Evolutionary conservation across 2,113 vertebrate species (phyloP).

Genomic region (Synodontis membranacea): DNA sequence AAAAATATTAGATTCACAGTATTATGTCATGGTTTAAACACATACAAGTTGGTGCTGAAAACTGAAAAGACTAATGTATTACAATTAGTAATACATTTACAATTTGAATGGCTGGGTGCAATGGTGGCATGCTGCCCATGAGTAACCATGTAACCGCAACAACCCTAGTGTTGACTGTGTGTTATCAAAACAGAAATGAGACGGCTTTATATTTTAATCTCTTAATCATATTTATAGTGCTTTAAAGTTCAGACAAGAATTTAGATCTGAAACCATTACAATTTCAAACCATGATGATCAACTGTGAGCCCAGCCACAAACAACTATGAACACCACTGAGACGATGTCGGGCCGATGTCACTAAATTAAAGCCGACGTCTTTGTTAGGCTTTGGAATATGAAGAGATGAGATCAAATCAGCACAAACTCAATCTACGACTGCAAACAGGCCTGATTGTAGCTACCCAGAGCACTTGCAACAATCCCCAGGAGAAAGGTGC

Average conservation of each 20-base stretch:
- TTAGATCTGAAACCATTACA: background rate
- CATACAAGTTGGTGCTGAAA: background rate
- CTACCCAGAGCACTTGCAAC: background rate
- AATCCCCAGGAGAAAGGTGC: conserved; percentile 23
- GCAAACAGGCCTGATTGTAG: background rate
- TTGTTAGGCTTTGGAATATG: conserved; percentile 1
- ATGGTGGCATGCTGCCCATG: conserved; percentile 2
- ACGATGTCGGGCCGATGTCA: background rate
- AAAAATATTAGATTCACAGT: background rate
- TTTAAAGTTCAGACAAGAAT: background rate
- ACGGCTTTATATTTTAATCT: background rate
- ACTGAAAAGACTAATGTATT: background rate
- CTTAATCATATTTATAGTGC: conserved; percentile 57
- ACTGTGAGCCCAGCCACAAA: conserved; percentile 29
- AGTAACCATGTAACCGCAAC: background rate
- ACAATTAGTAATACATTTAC: no score
- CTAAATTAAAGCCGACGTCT: conserved; percentile 29
- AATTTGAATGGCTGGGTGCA: conserved; percentile 36
- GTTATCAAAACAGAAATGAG: background rate
- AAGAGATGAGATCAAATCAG: conserved; percentile 1
- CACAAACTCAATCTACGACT: background rate
- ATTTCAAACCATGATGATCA: conserved; percentile 11
- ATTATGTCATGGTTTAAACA: background rate
- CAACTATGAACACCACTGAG: background rate
- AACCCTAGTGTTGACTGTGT: background rate